Percentiles rank a stretch among this genome's conserved stretches.
Conservation (phyloP, 2,888 invertebrate species). For the Nineta flava region DNA sequence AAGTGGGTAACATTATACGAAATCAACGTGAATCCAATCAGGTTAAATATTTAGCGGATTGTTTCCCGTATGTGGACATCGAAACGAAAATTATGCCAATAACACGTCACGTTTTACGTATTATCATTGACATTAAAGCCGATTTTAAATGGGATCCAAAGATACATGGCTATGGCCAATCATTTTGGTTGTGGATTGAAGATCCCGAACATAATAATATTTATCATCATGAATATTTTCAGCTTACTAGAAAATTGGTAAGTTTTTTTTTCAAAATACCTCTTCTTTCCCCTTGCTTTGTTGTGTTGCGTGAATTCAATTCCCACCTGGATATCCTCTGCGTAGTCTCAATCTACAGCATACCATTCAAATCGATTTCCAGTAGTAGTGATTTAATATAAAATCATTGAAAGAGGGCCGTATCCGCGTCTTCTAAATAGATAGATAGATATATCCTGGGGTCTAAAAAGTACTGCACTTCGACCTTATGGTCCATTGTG, state of each 20-base stretch:
- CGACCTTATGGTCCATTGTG: too few relatives aligned
- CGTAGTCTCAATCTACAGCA: too few relatives aligned
- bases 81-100: conserved; percentile 86
- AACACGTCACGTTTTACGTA: conserved; percentile 76
- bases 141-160: conserved; percentile 74
- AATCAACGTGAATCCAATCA: conserved; percentile 59
- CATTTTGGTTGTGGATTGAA: conserved; percentile 98
- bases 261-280: too few relatives aligned
- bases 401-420: too few relatives aligned
- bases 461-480: too few relatives aligned
- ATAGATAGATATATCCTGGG: too few relatives aligned
- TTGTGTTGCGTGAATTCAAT: too few relatives aligned
- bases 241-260: conserved; percentile 18
- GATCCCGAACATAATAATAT: conserved; percentile 88
- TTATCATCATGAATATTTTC: conserved; percentile 90
- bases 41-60: conserved; percentile 69
- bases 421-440: too few relatives aligned
- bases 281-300: too few relatives aligned
- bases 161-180: conserved; percentile 73
- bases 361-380: too few relatives aligned
- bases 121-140: conserved; percentile 63
- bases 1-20: conserved; percentile 66
- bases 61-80: conserved; percentile 71
- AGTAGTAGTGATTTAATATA: too few relatives aligned
- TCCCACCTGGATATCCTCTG: too few relatives aligned